These are phyloP conservation scores for Hybognathus amarus DNA, from an alignment of 2,797 vertebrate species.

Conservation along the genomic window DNA sequence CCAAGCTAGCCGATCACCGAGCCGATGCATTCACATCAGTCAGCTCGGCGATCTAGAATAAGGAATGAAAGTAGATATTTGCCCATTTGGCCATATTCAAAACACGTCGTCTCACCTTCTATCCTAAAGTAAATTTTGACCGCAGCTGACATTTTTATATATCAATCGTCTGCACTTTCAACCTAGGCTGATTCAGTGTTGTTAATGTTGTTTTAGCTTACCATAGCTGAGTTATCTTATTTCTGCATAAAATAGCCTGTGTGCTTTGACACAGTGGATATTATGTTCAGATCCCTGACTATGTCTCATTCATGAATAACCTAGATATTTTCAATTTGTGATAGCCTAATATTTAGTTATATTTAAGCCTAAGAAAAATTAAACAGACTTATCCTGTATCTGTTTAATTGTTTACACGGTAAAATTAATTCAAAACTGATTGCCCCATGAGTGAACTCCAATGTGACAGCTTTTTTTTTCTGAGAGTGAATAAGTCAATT, in stretches of 20 bases:
- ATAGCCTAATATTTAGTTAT: neutral
- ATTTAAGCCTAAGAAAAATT: neutral
- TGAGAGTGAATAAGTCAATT: neutral
- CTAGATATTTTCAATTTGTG: neutral
- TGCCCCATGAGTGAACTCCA: neutral
- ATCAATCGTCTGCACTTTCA: neutral
- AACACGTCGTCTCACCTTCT: neutral
- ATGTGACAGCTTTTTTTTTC: no score
- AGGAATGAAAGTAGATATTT: neutral
- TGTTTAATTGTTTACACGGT: neutral
- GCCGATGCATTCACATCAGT: conserved; percentile 63
- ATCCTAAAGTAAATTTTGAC: neutral
- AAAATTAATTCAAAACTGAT: neutral
- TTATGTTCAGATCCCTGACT: neutral
- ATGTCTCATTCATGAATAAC: neutral
- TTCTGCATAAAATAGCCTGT: neutral
- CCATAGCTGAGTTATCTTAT: neutral
- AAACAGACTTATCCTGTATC: neutral
- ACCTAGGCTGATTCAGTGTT: neutral
- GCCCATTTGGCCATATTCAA: neutral
- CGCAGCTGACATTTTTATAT: neutral
- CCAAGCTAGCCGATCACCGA: conserved; percentile 75
- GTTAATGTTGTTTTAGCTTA: neutral
- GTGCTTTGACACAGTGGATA: neutral
- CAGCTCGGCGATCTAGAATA: conserved; percentile 61